phyloP scores from a whole-genome alignment of 2,888 invertebrate genomes.

The Volucella zonaria region DNA sequence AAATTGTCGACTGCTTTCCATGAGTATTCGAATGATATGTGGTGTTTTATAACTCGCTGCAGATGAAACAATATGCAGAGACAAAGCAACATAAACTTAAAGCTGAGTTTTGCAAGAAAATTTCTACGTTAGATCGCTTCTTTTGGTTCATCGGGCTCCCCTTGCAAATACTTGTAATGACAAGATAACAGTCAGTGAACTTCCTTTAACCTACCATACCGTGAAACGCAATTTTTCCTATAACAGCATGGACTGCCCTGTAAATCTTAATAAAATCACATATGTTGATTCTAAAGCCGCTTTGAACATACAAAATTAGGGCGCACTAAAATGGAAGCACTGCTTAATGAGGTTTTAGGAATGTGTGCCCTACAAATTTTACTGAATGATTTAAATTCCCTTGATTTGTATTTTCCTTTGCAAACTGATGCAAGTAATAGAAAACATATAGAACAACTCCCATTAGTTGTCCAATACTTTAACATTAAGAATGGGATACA shows the following conservation, averaged over 20 bases:
- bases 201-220: too few relatives aligned
- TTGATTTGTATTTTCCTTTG: constrained; percentile 39
- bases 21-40: neutral
- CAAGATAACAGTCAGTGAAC: too few relatives aligned
- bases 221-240: constrained; percentile 56
- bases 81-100: constrained; percentile 20
- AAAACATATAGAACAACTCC: constrained; percentile 44
- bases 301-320: too few relatives aligned
- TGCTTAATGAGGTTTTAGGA: neutral
- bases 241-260: constrained; percentile 52
- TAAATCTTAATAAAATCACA: constrained; percentile 32
- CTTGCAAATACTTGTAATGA: constrained; percentile 21
- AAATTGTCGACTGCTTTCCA: constrained; percentile 2
- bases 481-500: constrained; percentile 46
- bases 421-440: constrained; percentile 51
- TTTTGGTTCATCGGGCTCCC: constrained; percentile 10
- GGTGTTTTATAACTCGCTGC: neutral
- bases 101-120: constrained; percentile 14
- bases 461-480: constrained; percentile 52
- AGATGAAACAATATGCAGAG: neutral
- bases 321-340: too few relatives aligned
- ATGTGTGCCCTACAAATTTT: constrained; percentile 18
- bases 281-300: too few relatives aligned
- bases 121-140: constrained; percentile 3
- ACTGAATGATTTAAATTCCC: constrained; percentile 25